Evolutionary conservation across 2,113 vertebrate genomes (phyloP).

Genomic region (Leptodactylus fuscus): DNA sequence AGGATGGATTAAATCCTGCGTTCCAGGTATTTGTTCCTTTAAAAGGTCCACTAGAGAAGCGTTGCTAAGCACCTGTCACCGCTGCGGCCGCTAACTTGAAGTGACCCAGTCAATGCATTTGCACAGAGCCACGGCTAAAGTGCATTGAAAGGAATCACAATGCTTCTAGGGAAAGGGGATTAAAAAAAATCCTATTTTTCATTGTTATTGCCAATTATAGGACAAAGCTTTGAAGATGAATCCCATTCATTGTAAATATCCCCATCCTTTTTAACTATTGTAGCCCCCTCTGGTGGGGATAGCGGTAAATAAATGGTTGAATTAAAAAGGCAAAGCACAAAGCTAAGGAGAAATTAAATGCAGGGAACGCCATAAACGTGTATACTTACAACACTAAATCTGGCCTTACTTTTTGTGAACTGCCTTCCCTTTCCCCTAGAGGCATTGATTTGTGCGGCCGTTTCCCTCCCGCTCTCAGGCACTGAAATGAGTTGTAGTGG

Average conservation of each 20-base stretch:
- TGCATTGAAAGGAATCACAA: constrained; percentile 66
- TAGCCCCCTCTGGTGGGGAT: constrained; percentile 54
- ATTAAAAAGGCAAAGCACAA: background rate
- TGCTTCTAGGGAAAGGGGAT: constrained; percentile 55
- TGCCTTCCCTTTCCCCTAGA: background rate
- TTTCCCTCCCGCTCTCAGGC: background rate
- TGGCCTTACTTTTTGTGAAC: background rate
- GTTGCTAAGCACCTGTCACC: constrained; percentile 65
- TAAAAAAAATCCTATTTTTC: constrained; percentile 67
- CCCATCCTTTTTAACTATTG: background rate
- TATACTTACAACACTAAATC: background rate
- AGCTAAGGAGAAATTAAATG: constrained; percentile 17
- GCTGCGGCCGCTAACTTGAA: constrained; percentile 64
- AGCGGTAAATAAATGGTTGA: background rate
- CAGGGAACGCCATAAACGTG: constrained; percentile 13
- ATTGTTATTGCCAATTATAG: constrained; percentile 65
- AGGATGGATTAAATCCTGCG: constrained; percentile 66
- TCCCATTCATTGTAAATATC: constrained; percentile 39
- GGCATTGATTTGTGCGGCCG: constrained; percentile 2
- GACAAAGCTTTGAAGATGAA: constrained; percentile 62
- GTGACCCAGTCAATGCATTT: constrained; percentile 66
- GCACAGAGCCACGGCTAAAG: constrained; percentile 63
- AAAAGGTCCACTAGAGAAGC: constrained; percentile 62
- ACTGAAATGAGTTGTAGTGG: constrained; percentile 22
- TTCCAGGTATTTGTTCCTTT: constrained; percentile 65